Evolutionary conservation across 1,140 invertebrate species (phyloP).

Genomic region (Octopus sinensis): DNA sequence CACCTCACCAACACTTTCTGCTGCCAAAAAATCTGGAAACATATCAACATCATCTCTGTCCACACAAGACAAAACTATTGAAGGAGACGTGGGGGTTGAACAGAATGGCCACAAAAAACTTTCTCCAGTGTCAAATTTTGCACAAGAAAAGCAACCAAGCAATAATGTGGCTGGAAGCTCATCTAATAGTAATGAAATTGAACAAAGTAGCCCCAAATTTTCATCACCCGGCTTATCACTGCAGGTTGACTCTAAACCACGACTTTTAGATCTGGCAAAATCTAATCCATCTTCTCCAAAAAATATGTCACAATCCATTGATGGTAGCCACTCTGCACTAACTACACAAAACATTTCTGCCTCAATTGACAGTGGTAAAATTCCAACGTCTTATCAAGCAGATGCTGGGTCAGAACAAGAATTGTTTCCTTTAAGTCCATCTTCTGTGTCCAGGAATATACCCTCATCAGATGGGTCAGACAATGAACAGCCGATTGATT

Average conservation of each 20-base stretch:
- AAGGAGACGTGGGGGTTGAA: neutral
- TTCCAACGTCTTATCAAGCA: neutral
- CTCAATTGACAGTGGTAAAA: neutral
- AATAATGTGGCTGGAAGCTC: neutral
- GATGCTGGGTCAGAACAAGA: neutral
- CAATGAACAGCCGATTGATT: neutral
- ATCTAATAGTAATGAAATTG: neutral
- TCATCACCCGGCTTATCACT: neutral
- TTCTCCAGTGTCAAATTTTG: neutral
- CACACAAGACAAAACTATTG: neutral
- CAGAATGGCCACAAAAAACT: neutral
- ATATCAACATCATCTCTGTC: neutral
- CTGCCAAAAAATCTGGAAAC: neutral
- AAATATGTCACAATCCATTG: too few relatives aligned
- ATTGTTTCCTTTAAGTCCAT: neutral
- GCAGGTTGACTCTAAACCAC: neutral
- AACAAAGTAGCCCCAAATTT: neutral
- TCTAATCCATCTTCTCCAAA: neutral
- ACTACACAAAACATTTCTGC: neutral
- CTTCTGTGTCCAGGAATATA: neutral
- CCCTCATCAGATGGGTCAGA: neutral
- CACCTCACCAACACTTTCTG: neutral
- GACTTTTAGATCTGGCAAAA: neutral
- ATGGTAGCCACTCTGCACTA: too few relatives aligned
- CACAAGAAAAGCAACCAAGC: neutral